Conservation (phyloP, 2,888 invertebrate species). For the Cylloceria caligata region DNA sequence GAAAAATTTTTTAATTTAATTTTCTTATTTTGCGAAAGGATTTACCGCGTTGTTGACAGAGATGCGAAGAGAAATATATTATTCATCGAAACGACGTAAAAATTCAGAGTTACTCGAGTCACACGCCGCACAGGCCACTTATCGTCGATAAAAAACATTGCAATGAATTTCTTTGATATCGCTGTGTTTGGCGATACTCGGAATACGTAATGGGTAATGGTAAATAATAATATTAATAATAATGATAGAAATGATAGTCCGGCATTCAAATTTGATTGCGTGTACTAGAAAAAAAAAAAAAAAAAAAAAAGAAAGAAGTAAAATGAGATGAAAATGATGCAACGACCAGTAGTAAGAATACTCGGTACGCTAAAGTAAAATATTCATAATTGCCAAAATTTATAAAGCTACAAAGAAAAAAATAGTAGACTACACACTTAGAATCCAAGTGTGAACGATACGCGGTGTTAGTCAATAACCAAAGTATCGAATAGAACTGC, state of each 20-base stretch:
- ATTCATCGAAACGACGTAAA: not conserved
- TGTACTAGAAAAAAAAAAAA: conserved; percentile 31
- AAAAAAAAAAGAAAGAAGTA: conserved; percentile 34
- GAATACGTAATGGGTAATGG: conserved; percentile 54
- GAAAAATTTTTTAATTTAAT: conserved; percentile 14
- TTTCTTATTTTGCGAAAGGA: conserved; percentile 12
- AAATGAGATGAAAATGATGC: conserved; percentile 66
- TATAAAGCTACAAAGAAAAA: conserved; percentile 62
- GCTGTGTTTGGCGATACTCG: conserved; percentile 46
- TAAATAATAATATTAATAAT: conserved; percentile 42
- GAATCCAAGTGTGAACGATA: conserved; percentile 61
- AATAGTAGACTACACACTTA: conserved; percentile 27
- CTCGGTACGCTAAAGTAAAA: conserved; percentile 58
- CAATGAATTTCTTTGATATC: conserved; percentile 59
- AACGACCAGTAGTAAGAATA: conserved; percentile 70
- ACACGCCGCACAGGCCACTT: conserved; percentile 4
- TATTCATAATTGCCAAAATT: conserved; percentile 61
- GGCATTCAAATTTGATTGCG: conserved; percentile 61
- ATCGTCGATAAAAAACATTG: conserved; percentile 30
- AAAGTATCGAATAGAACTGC: conserved; percentile 81
- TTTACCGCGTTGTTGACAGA: conserved; percentile 25
- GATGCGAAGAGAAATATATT: conserved; percentile 5
- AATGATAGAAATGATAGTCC: conserved; percentile 57
- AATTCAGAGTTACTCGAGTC: not conserved
- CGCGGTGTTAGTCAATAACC: conserved; percentile 75